Evolutionary conservation across 2,113 vertebrate species (phyloP).

Genomic region (Percina caprodes): DNA sequence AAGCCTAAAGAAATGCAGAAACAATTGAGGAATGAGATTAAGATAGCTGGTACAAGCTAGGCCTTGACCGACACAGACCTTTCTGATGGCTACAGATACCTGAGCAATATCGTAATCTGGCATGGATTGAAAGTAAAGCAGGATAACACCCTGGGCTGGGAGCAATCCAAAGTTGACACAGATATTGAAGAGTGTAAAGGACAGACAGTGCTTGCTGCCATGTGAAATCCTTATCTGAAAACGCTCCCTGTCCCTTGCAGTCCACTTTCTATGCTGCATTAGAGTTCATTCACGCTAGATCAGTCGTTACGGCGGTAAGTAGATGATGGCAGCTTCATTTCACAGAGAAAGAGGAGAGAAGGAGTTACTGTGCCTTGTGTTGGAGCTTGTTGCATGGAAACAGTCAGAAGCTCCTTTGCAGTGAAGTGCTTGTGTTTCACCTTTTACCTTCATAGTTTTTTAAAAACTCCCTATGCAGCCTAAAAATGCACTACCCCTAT

Average conservation of each 20-base stretch:
- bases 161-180: constrained; percentile 1
- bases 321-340: too few species aligned
- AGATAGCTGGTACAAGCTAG: not conserved
- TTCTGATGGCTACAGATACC: not conserved
- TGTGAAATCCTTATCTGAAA: constrained; percentile 12
- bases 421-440: too few species aligned
- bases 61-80: not conserved
- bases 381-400: too few species aligned
- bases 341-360: too few species aligned
- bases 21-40: not conserved
- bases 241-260: not conserved
- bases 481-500: too few species aligned
- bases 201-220: not conserved
- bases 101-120: not conserved
- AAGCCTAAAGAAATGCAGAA: constrained; percentile 32
- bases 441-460: too few species aligned
- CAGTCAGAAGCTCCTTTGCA: too few species aligned
- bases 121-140: not conserved
- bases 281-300: too few species aligned
- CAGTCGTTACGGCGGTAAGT: too few species aligned
- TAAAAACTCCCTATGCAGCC: too few species aligned
- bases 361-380: too few species aligned
- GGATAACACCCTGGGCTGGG: not conserved
- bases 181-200: not conserved
- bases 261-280: too few species aligned